phyloP scores from a whole-genome alignment of 1,140 invertebrate species.

The Bombus ignitus region DNA sequence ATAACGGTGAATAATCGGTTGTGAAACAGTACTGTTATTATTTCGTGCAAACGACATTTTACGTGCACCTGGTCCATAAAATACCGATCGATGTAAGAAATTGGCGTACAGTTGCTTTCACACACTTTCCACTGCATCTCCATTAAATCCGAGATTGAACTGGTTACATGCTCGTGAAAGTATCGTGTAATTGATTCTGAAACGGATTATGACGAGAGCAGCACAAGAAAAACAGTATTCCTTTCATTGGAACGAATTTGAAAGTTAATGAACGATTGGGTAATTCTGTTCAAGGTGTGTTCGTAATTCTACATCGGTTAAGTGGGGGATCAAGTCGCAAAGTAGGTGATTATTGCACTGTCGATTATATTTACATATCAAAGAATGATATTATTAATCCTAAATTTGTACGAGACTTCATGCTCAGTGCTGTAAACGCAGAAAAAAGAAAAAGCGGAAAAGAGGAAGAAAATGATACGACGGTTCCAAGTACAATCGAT shows the following conservation, averaged over 20 bases:
- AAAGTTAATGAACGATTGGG: neutral
- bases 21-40: constrained; percentile 26
- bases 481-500: constrained; percentile 43
- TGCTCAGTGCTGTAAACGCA: no score
- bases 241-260: no score
- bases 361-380: no score
- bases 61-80: neutral
- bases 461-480: neutral
- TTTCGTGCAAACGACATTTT: neutral
- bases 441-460: neutral
- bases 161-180: constrained; percentile 18
- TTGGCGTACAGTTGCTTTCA: neutral
- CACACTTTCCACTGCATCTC: neutral
- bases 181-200: neutral
- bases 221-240: neutral
- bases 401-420: no score
- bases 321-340: no score
- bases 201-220: neutral
- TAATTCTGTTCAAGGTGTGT: neutral
- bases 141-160: constrained; percentile 15
- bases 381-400: no score
- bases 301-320: neutral
- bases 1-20: constrained; percentile 16
- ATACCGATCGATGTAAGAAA: neutral
- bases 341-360: no score